Percentiles rank a stretch among this genome's conserved stretches.
These are phyloP conservation scores for Hemiprocne comata DNA, from an alignment of 2,113 vertebrate genomes.

Conservation along the genomic window DNA sequence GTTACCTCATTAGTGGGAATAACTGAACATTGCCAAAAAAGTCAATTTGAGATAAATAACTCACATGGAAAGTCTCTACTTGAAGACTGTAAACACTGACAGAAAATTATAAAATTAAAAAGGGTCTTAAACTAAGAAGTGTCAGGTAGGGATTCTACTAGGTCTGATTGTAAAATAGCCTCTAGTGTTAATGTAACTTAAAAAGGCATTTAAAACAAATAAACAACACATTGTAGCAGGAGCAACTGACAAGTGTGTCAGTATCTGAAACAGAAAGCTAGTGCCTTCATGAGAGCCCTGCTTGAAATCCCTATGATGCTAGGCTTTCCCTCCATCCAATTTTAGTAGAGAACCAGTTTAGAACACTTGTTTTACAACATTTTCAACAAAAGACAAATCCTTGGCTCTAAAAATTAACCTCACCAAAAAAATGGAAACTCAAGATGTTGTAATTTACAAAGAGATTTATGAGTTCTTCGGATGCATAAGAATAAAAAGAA, in stretches of 20 bases:
- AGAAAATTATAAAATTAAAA: background rate
- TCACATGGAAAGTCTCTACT: background rate
- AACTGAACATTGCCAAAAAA: background rate
- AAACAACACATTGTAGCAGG: background rate
- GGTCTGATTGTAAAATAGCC: background rate
- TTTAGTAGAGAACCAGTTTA: background rate
- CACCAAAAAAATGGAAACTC: background rate
- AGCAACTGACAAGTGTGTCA: background rate
- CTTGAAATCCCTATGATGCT: background rate
- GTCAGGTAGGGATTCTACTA: background rate
- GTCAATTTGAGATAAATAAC: background rate
- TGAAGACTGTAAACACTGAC: background rate
- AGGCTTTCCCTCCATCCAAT: background rate
- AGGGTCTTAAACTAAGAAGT: background rate
- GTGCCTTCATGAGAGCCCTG: background rate
- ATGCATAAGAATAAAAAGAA: constrained; percentile 40
- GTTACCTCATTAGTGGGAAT: background rate
- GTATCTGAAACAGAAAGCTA: background rate
- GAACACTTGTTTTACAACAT: background rate
- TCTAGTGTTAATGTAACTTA: background rate
- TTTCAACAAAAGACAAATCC: constrained; percentile 19
- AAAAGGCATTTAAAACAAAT: background rate
- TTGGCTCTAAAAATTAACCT: constrained; percentile 21
- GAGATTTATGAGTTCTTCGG: constrained; percentile 50
- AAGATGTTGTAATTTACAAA: constrained; percentile 37